Base-by-base conservation (phyloP, 2,797 vertebrate genomes). In the Pangasius mekongensis region DNA sequence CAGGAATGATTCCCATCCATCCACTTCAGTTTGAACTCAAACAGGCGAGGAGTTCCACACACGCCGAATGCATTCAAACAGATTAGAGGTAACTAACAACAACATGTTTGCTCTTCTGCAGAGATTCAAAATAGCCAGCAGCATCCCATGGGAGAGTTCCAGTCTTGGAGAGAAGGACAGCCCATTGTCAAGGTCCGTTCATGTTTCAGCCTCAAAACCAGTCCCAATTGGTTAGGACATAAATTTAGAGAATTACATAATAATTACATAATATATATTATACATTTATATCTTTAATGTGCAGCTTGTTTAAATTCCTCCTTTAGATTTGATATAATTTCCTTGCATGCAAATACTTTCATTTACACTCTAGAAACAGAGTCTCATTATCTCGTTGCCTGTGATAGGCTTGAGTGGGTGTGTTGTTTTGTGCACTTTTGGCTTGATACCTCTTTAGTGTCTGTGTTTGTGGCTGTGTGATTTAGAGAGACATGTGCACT, bases 151-250 rank as follows among this genome's bases (percentile, higher is more conserved):
- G 91, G 94, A 86, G 92, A 90, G 24, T 91, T 92, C 64, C 94
- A 95, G 77, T 91, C 91, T 30, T 94, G 91, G 86, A 62, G 86
- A 14, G 95, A 94, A 85, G 93, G 90, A 86, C 94, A 95, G 90
- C 87, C 94, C 84, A 90, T 92, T 76, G 86, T 52, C 83, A 94
- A 95, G 93, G 96, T 96, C 86, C 84, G 93, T 90, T 66, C 52
- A 73, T 22, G 24, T 69, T 84, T 60, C 54, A 81, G 56, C 33
- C 10, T 81, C 18, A 36, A 36, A 81, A 24, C 30, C 56, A 8
- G 11, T 22, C n/a, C 30, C 76, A 33, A 3, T 18, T 27, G 33
- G 56, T 62, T 62, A 27, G 5, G 36, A 64, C 36, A 62, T 43
- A n/a, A 47, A 16, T 8, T 27, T 13, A 43, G 78, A 62, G 33